A percentile compares a stretch with the other conserved stretches of the same genome.
Evolutionary conservation across 2,113 vertebrate genomes (phyloP).

Genomic region (Haemorhous mexicanus): DNA sequence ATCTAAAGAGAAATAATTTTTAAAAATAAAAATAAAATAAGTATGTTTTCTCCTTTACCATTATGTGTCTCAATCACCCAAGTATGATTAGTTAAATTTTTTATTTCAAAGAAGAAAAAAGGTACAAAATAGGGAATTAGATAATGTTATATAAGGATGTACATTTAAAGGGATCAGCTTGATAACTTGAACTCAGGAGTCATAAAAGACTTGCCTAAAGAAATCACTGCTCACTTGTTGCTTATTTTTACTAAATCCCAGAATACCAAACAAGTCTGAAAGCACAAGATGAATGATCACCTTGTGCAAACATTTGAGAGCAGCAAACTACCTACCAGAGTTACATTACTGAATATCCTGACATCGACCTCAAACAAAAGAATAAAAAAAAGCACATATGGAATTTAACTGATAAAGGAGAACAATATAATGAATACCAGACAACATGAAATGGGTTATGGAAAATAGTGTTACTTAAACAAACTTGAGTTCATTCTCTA

Average conservation of each 20-base stretch:
- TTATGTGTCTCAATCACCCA: not conserved
- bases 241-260: slow-evolving; percentile 31
- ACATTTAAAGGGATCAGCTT: not conserved
- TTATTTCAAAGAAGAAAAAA: not conserved
- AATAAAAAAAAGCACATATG: slow-evolving; percentile 20
- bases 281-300: not conserved
- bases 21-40: not conserved
- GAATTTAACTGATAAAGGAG: slow-evolving; percentile 48
- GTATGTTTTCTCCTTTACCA: not conserved
- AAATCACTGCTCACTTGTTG: not conserved
- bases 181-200: not conserved
- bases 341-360: slow-evolving; percentile 1
- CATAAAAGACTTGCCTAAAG: not conserved
- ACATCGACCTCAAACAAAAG: slow-evolving; percentile 38
- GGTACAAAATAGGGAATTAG: not conserved
- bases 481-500: slow-evolving; percentile 38
- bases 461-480: slow-evolving; percentile 41
- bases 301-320: not conserved
- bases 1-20: not conserved
- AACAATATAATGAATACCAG: slow-evolving; percentile 52
- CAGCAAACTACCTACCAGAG: slow-evolving; percentile 19
- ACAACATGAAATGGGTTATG: slow-evolving; percentile 28
- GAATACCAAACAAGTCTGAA: not conserved
- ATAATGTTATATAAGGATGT: not conserved
- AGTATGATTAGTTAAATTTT: not conserved